Evolutionary conservation across 2,888 invertebrate species (phyloP), one percentile per base, ranked within the genome.

Genomic region (Clusia tigrina): DNA sequence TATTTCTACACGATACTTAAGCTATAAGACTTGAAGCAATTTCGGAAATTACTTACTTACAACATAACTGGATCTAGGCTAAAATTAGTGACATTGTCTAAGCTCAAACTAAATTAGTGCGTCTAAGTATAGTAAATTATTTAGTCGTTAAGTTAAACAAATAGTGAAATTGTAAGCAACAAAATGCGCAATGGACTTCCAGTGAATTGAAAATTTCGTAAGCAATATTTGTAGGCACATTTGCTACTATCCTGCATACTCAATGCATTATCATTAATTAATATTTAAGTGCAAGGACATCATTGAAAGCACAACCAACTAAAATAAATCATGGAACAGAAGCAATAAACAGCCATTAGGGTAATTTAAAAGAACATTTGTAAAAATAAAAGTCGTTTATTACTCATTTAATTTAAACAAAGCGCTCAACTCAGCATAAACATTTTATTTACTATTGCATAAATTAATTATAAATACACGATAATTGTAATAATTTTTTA

Each of bases 151-250:
- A 17, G n/a, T 18, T 51, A 37, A 32, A 15, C 17, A 52, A 58
- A 5, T 12, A 17, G n/a, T 54, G 26, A 32, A 26, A 15, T 55
- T 55, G 23, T 62, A 54, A 65, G 68, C 74, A 76, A 73, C 74
- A 71, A 71, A 72, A 76, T 72, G 69, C 77, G 72, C 74, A 75
- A 78, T 67, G 77, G 78, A 80, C 80, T 79, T 79, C 79, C 79
- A 79, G 80, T 79, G 80, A 78, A 69, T 56, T 54, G 2, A 42
- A 18, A 55, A 55, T 37, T 37, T 38, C 32, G 6, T 48, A 48
- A 48, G 15, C 22, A 48, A 48, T 48, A 20, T n/a, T 42, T 42
- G 42, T 42, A n/a, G n/a, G 42, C 9, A 9, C 32, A 32, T 32
- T 32, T n/a, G n/a, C n/a, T n/a, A n/a, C n/a, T n/a, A n/a, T n/a